Conservation (phyloP, 92 coral and sea anemone species). For the Epizoanthus rinbou region DNA sequence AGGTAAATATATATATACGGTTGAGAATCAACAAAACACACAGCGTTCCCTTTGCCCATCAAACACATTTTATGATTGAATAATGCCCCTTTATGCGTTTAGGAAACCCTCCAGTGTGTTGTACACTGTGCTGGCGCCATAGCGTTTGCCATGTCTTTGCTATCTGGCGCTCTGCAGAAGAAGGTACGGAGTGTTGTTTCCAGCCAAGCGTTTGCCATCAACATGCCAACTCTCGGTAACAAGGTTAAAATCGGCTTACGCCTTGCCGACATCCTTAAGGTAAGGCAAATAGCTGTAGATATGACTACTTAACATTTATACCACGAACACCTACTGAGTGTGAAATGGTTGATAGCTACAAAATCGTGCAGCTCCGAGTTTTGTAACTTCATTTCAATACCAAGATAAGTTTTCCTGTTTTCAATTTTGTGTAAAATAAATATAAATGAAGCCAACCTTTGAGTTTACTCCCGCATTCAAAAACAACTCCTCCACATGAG, state of each 20-base stretch:
- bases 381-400: too few relatives aligned
- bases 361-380: too few relatives aligned
- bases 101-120: constrained; percentile 51
- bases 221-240: constrained; percentile 28
- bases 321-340: too few relatives aligned
- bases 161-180: constrained; percentile 59
- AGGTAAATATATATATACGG: too few relatives aligned
- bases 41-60: neutral
- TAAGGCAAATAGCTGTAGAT: too few relatives aligned
- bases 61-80: neutral
- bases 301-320: too few relatives aligned
- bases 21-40: neutral
- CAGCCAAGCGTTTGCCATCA: constrained; percentile 54
- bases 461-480: too few relatives aligned
- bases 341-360: too few relatives aligned
- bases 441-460: too few relatives aligned
- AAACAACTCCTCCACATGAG: too few relatives aligned
- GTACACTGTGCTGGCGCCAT: constrained; percentile 59
- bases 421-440: too few relatives aligned
- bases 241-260: constrained; percentile 45
- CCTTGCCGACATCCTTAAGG: constrained; percentile 44
- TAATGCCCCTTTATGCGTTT: neutral
- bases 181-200: constrained; percentile 58
- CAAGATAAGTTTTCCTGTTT: too few relatives aligned
- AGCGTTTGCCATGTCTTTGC: constrained; percentile 42